These are phyloP conservation scores for Cephonodes hylas DNA, from an alignment of 2,888 invertebrate genomes.

Conservation along the genomic window DNA sequence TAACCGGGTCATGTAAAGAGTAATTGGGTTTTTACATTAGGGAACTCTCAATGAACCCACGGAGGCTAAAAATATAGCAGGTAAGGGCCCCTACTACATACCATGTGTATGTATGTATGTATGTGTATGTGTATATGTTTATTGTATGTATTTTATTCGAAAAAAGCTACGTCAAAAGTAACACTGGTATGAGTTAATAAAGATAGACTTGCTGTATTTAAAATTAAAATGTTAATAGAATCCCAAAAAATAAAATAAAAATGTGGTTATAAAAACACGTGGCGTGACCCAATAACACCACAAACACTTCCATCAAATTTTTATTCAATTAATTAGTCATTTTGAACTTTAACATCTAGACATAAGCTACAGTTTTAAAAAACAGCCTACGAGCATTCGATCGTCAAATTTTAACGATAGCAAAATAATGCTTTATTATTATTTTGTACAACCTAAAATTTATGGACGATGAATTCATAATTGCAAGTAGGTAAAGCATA, in stretches of 20 bases:
- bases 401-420: constrained; percentile 23
- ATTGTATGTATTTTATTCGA: no score
- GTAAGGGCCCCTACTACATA: no score
- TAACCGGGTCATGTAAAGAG: no score
- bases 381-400: constrained; percentile 14
- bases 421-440: constrained; percentile 16
- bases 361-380: constrained; percentile 24
- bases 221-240: no score
- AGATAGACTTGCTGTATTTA: no score
- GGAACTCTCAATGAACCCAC: no score
- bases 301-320: constrained; percentile 28
- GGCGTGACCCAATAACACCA: constrained; percentile 47
- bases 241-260: neutral
- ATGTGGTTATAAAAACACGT: constrained; percentile 19
- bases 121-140: no score
- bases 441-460: constrained; percentile 8
- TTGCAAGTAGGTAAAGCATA: constrained; percentile 14
- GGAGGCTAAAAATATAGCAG: no score
- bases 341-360: constrained; percentile 17
- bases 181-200: no score
- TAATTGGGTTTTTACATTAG: no score
- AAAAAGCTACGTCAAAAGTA: no score
- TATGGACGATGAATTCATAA: constrained; percentile 16
- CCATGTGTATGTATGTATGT: no score
- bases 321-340: neutral